Evolutionary conservation across 53 echinoderm and acorn worm species (phyloP).

Genomic region (Arbacia lixula): DNA sequence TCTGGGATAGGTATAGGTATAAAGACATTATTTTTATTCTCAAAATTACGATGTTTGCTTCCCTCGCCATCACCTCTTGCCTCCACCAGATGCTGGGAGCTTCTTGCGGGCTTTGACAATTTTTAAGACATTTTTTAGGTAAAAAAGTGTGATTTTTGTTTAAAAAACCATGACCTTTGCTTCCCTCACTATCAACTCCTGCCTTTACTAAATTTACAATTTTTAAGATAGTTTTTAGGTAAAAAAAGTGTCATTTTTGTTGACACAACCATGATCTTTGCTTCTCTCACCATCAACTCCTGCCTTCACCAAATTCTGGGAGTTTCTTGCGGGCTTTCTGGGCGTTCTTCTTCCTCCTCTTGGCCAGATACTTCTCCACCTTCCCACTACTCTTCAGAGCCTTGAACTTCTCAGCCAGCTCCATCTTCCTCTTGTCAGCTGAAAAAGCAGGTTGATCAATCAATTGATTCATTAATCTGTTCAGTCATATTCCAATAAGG

Average conservation of each 20-base stretch:
- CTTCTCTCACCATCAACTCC: neutral
- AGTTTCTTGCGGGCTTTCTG: conserved; percentile 80
- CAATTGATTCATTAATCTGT: too few species aligned
- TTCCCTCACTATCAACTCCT: neutral
- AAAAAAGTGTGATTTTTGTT: too few species aligned
- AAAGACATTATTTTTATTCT: too few species aligned
- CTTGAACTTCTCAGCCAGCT: conserved; percentile 80
- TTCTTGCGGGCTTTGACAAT: conserved; percentile 85
- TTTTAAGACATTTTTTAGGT: too few species aligned
- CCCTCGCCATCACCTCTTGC: neutral
- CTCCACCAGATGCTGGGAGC: conserved; percentile 50
- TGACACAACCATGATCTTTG: too few species aligned
- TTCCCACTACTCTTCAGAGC: conserved; percentile 85
- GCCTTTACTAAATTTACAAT: neutral
- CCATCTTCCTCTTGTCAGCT: conserved; percentile 90
- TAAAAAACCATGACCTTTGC: too few species aligned
- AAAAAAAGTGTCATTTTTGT: too few species aligned
- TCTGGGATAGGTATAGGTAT: too few species aligned
- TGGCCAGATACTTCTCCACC: conserved; percentile 79
- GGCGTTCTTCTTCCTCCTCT: conserved; percentile 85
- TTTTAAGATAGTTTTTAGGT: too few species aligned
- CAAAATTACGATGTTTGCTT: too few species aligned
- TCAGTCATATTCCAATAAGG: too few species aligned
- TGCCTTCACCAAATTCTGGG: conserved; percentile 33
- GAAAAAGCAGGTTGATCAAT: conserved; percentile 20